Evolutionary conservation across 2,888 invertebrate species (phyloP), one percentile per base, ranked within the genome.

Genomic region (Drosophila fulvimacula): DNA sequence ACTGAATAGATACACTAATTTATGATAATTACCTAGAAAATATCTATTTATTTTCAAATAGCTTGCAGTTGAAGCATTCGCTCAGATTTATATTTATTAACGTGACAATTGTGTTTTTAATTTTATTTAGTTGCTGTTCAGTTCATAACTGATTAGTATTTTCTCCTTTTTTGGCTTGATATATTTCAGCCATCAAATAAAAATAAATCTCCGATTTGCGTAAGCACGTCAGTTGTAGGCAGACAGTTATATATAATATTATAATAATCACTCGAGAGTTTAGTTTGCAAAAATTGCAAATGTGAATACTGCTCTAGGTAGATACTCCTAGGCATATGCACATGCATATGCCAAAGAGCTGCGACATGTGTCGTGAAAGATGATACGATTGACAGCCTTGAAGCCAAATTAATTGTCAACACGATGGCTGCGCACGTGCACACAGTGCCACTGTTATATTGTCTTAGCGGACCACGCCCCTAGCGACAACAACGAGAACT

Each of bases 361-460:
- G 46, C 51, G 61, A 38, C 62, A 77, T 53, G 71, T 63, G 76
- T 73, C 81, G 69, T 72, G 77, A 63, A 73, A 73, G 63, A 59
- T 71, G 79, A 79, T 76, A 82, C 82, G 82, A 74, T 70, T 72
- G 77, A 72, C 70, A 79, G 67, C 70, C 71, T 68, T 68, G 76
- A 69, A 73, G 79, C 82, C 85, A 84, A 87, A 82, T 82, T 87
- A 82, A 82, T 82, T 87, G 82, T 82, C 82, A 87, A 82, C 79
- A 87, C 73, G 72, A 76, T 79, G 59, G 59, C 65, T 76, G 79
- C 76, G 73, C 48, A 51, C 64, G 63, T 73, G 76, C 76, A 76
- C 85, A 79, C 58, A 65, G 41, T 27, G 44, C 32, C 64, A 39
- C 67, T 65, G 60, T 69, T 24, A 72, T 72, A 87, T 79, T 84